phyloP scores from a whole-genome alignment of 2,888 invertebrate genomes.

The Venusia cambrica region DNA sequence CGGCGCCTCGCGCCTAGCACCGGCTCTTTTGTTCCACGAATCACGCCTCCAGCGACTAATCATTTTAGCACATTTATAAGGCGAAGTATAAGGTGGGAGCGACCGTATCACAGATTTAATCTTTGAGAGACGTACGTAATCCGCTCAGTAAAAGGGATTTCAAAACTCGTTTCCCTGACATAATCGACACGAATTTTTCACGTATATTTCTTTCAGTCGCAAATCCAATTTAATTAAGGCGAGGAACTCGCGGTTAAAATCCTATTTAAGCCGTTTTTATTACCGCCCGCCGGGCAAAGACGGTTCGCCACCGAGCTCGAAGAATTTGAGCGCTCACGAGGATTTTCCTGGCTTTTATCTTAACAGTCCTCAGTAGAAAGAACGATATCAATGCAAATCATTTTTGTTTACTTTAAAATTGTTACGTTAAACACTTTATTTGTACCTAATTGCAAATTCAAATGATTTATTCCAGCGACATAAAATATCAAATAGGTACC shows the following conservation, averaged over 20 bases:
- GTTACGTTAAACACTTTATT: constrained; percentile 7
- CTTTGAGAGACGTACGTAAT: constrained; percentile 54
- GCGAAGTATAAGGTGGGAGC: constrained; percentile 35
- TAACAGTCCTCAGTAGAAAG: constrained; percentile 56
- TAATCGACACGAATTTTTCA: constrained; percentile 78
- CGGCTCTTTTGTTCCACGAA: constrained; percentile 31
- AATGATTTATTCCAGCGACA: no score
- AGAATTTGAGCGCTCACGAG: constrained; percentile 73
- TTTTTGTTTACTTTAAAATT: constrained; percentile 42
- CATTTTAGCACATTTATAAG: constrained; percentile 34
- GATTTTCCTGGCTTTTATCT: constrained; percentile 73
- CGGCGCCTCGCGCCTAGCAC: constrained; percentile 18
- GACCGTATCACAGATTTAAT: constrained; percentile 46
- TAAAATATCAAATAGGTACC: no score
- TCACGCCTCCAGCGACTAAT: constrained; percentile 29
- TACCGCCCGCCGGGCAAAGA: constrained; percentile 78
- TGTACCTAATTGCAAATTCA: no score
- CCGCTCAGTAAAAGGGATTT: constrained; percentile 64
- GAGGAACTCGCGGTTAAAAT: constrained; percentile 79
- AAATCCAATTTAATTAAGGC: constrained; percentile 82
- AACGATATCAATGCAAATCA: constrained; percentile 70
- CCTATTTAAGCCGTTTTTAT: constrained; percentile 81
- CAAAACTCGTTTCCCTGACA: constrained; percentile 68
- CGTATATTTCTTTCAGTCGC: constrained; percentile 78
- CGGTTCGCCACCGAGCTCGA: constrained; percentile 70